Evolutionary conservation across 1,140 invertebrate genomes (phyloP).

Genomic region (Meloidogyne exigua): DNA sequence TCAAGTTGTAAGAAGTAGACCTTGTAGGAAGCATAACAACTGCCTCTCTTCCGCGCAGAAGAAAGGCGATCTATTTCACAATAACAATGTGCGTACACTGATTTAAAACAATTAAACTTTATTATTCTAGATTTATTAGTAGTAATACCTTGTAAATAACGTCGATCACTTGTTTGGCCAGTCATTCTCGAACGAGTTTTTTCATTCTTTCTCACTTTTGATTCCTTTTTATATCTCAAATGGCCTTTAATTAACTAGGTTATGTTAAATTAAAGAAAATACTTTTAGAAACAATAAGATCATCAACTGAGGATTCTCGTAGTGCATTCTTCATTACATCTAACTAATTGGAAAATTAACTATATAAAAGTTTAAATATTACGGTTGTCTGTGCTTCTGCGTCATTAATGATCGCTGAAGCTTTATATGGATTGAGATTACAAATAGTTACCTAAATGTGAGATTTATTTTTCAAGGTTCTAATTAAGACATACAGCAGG

Average conservation of each 20-base stretch:
- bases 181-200: not conserved
- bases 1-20: constrained; percentile 41
- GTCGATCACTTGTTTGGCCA: not conserved
- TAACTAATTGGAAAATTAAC: constrained; percentile 46
- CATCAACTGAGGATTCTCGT: constrained; percentile 50
- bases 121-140: not conserved
- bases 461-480: constrained; percentile 60
- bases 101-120: constrained; percentile 25
- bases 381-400: constrained; percentile 56
- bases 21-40: constrained; percentile 55
- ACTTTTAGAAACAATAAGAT: constrained; percentile 50
- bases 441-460: constrained; percentile 62
- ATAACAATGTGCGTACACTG: constrained; percentile 61
- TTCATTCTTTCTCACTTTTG: not conserved
- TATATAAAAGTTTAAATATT: not conserved
- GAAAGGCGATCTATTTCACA: constrained; percentile 58
- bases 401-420: constrained; percentile 54
- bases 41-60: constrained; percentile 53
- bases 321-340: constrained; percentile 58
- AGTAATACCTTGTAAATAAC: constrained; percentile 15
- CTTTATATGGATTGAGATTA: constrained; percentile 63
- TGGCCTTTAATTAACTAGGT: not conserved
- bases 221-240: not conserved
- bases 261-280: not conserved
- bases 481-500: constrained; percentile 31